Evolutionary conservation across 1,140 invertebrate species (phyloP).

Genomic region (Drosophila nebulosa): DNA sequence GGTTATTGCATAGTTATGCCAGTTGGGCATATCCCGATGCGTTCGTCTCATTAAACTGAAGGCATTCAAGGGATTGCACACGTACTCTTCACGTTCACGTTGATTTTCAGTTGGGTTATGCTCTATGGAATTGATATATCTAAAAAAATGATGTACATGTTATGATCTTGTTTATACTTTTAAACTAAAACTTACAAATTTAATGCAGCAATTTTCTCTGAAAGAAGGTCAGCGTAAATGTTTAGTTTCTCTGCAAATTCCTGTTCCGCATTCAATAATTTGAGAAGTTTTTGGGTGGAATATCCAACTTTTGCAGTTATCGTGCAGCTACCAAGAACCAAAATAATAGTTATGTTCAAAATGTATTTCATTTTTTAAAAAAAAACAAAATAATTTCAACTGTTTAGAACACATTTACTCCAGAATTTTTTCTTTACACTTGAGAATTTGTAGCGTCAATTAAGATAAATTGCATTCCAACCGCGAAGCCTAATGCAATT

Average conservation of each 20-base stretch:
- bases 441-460: neutral
- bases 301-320: neutral
- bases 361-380: neutral
- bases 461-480: neutral
- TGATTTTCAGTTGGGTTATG: slow-evolving; percentile 87
- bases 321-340: neutral
- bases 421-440: neutral
- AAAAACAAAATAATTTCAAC: neutral
- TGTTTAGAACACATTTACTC: neutral
- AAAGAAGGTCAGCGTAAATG: slow-evolving; percentile 11
- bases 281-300: neutral
- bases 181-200: slow-evolving; percentile 20
- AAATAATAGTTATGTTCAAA: neutral
- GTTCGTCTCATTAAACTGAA: slow-evolving; percentile 50
- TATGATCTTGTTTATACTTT: too few species aligned
- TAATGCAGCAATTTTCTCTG: slow-evolving; percentile 31
- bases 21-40: slow-evolving; percentile 46
- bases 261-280: neutral
- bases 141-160: neutral
- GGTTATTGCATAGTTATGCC: slow-evolving; percentile 26
- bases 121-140: slow-evolving; percentile 17
- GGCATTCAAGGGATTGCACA: slow-evolving; percentile 54
- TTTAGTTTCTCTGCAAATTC: neutral
- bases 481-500: neutral
- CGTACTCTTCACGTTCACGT: slow-evolving; percentile 83